phyloP scores from a whole-genome alignment of 1,140 invertebrate genomes.

The Drosophila cardini region DNA sequence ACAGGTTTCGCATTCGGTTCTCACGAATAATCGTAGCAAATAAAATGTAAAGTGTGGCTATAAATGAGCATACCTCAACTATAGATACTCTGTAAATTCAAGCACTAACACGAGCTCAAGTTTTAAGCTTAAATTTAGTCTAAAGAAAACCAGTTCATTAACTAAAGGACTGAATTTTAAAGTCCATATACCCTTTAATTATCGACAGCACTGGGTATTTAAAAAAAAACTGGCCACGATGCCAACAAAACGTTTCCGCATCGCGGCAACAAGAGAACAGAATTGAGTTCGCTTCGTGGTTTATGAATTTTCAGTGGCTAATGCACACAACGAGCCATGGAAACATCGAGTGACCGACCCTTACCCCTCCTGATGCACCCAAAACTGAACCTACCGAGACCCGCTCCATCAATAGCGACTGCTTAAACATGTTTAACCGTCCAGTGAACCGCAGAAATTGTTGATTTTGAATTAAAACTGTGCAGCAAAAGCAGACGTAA shows the following conservation, averaged over 20 bases:
- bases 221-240: conserved; percentile 32
- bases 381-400: not conserved
- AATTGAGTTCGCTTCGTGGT: conserved; percentile 37
- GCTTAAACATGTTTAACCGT: conserved; percentile 81
- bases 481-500: conserved; percentile 41
- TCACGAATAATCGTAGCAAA: conserved; percentile 16
- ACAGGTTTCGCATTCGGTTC: conserved; percentile 19
- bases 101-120: not conserved
- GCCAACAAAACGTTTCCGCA: conserved; percentile 56
- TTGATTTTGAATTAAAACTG: conserved; percentile 82
- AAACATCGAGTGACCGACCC: conserved; percentile 26
- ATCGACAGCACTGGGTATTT: not conserved
- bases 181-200: not conserved
- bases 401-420: conserved; percentile 47
- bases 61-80: not conserved
- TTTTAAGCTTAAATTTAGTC: not conserved
- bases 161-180: not conserved
- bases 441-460: conserved; percentile 79
- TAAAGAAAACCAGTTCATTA: not conserved
- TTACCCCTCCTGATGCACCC: not conserved
- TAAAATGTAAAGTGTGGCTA: conserved; percentile 12
- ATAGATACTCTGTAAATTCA: not conserved
- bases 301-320: conserved; percentile 48
- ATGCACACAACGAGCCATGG: conserved; percentile 29
- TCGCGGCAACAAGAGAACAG: conserved; percentile 20